phyloP scores from a whole-genome alignment of 2,797 vertebrate genomes.

The Sebastes trivittatus region DNA sequence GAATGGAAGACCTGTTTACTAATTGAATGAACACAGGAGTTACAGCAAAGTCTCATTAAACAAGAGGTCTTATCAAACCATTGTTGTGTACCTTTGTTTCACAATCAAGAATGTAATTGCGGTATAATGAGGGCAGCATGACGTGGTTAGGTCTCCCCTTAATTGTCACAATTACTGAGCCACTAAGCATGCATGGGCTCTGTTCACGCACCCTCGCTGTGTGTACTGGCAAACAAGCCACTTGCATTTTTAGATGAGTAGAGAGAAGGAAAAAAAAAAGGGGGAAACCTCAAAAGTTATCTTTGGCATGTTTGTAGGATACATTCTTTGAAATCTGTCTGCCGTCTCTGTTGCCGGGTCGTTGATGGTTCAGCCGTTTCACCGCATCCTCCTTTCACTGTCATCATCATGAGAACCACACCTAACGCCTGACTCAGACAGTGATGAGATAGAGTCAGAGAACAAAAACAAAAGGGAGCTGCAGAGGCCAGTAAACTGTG shows the following conservation, averaged over 20 bases:
- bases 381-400: conserved; percentile 34
- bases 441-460: conserved; percentile 13
- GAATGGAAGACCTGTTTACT: conserved; percentile 81
- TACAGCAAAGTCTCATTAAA: conserved; percentile 81
- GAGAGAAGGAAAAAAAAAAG: conserved; percentile 3
- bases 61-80: conserved; percentile 74
- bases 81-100: conserved; percentile 75
- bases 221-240: conserved; percentile 14
- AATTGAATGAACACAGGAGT: conserved; percentile 81
- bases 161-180: conserved; percentile 58
- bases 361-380: conserved; percentile 43
- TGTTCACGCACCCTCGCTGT: conserved; percentile 6
- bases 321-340: conserved; percentile 55
- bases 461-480: conserved; percentile 28
- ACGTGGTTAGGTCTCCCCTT: conserved; percentile 56
- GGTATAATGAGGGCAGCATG: conserved; percentile 68
- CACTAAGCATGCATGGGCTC: conserved; percentile 37
- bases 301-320: conserved; percentile 50
- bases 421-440: conserved; percentile 22
- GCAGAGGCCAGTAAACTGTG: conserved; percentile 12
- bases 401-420: conserved; percentile 19
- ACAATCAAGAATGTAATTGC: conserved; percentile 68
- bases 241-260: conserved; percentile 2
- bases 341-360: conserved; percentile 7
- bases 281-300: conserved; percentile 41